phyloP scores from a whole-genome alignment of 2,797 vertebrate species.

The Pampus argenteus region DNA sequence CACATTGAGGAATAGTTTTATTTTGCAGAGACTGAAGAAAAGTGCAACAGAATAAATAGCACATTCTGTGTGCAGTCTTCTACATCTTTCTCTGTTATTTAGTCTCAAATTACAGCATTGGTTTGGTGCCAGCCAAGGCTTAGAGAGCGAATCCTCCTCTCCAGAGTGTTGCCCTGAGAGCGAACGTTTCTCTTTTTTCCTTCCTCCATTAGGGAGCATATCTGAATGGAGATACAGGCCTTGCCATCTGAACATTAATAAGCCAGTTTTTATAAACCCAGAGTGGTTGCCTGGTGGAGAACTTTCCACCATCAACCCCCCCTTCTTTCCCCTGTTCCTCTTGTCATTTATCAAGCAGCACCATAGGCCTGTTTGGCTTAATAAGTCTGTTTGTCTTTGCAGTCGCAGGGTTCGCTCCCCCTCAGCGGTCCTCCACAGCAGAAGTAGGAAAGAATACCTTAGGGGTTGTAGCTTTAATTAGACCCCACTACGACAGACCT shows the following conservation, averaged over 20 bases:
- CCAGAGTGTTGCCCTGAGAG: constrained; percentile 56
- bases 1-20: constrained; percentile 48
- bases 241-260: constrained; percentile 76
- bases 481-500: constrained; percentile 61
- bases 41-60: constrained; percentile 50
- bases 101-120: constrained; percentile 68
- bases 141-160: constrained; percentile 53
- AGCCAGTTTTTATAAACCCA: constrained; percentile 72
- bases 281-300: constrained; percentile 66
- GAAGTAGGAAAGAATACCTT: constrained; percentile 62
- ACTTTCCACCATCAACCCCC: constrained; percentile 41
- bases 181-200: constrained; percentile 27
- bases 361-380: constrained; percentile 76
- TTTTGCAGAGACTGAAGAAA: constrained; percentile 46
- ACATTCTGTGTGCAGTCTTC: constrained; percentile 45
- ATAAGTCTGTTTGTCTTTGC: constrained; percentile 78
- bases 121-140: constrained; percentile 56
- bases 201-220: constrained; percentile 59
- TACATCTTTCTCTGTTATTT: constrained; percentile 67
- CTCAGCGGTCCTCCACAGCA: constrained; percentile 54
- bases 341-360: constrained; percentile 70
- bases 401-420: constrained; percentile 50
- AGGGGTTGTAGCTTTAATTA: constrained; percentile 74
- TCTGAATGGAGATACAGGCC: constrained; percentile 68
- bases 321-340: constrained; percentile 31